Evolutionary conservation across 2,888 invertebrate genomes (phyloP).

Genomic region (Rhamnusium bicolor): DNA sequence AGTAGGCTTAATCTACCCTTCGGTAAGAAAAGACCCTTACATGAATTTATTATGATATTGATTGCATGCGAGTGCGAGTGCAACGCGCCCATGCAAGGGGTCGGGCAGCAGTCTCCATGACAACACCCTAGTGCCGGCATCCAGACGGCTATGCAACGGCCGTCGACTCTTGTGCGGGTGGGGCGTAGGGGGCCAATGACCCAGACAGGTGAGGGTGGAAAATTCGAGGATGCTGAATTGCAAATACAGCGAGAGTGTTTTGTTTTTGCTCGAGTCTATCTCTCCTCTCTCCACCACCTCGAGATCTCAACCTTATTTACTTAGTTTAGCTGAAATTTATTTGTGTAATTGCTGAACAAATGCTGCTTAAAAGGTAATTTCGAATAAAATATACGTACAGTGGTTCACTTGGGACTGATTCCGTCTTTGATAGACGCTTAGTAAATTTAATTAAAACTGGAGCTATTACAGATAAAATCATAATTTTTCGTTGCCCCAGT

Average conservation of each 20-base stretch:
- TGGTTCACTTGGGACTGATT: background rate
- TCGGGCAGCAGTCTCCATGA: conserved; percentile 67
- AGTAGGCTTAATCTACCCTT: conserved; percentile 9
- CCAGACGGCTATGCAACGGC: conserved; percentile 63
- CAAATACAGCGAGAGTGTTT: conserved; percentile 42
- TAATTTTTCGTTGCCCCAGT: too few relatives aligned
- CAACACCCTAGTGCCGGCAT: conserved; percentile 69
- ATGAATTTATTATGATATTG: conserved; percentile 35
- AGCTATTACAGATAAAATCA: too few relatives aligned
- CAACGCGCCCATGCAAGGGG: conserved; percentile 45
- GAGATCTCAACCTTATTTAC: background rate
- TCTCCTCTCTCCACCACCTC: background rate
- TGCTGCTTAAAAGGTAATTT: background rate
- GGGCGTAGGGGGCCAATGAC: conserved; percentile 52
- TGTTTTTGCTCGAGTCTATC: conserved; percentile 23
- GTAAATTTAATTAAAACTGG: too few relatives aligned
- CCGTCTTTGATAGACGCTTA: background rate
- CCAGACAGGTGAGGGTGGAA: conserved; percentile 58
- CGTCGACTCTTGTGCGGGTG: conserved; percentile 45
- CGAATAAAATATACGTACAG: background rate
- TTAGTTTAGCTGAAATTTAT: background rate
- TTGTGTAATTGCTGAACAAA: background rate
- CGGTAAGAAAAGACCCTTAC: conserved; percentile 8
- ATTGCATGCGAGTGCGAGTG: conserved; percentile 39
- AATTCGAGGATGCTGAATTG: conserved; percentile 45